Evolutionary conservation across 2,888 invertebrate species (phyloP), one percentile per base, ranked within the genome.

Genomic region (Polyommatus icarus): DNA sequence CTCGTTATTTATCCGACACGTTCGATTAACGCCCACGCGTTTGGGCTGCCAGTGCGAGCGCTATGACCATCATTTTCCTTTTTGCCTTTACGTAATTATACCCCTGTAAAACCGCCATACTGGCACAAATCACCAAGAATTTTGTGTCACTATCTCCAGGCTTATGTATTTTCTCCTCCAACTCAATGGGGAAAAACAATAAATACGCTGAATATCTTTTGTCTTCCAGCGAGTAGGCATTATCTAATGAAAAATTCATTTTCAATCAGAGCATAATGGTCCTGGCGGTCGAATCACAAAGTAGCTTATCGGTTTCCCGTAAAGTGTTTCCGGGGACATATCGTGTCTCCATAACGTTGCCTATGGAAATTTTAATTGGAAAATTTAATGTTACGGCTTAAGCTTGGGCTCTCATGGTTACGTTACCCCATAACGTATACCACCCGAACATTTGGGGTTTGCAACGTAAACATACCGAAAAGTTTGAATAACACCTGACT

Each of bases 271-370:
- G 24, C 29, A 73, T 50, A 46, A 50, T 50, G 46, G 72, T 40
- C 29, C 50, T 50, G 73, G 20, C 73, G 20, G 73, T 73, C 73
- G 46, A 73, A 73, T 46, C 73, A 46, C 73, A 78, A 80, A 82
- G 82, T 80, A 73, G 79, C 78, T 83, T 81, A 80, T 79, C 76
- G 79, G 71, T 79, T 78, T 78, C 77, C 78, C 72, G 76, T 78
- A 46, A 77, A 80, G 77, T 80, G 79, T 81, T 80, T 76, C 61
- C 72, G 67, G 76, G 75, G 71, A 24, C 73, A 73, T 50, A 73
- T 24, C 73, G 46, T 73, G 73, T 40, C 50, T 40, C 73, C 24
- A 15, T 73, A 46, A 73, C 15, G 46, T 46, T 20, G n/a, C 72
- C 20, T 72, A 20, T 73, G 46, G 36, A 46, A 73, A 46, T 46